phyloP scores from a whole-genome alignment of 2,797 vertebrate genomes.

The Sebastes alutus region DNA sequence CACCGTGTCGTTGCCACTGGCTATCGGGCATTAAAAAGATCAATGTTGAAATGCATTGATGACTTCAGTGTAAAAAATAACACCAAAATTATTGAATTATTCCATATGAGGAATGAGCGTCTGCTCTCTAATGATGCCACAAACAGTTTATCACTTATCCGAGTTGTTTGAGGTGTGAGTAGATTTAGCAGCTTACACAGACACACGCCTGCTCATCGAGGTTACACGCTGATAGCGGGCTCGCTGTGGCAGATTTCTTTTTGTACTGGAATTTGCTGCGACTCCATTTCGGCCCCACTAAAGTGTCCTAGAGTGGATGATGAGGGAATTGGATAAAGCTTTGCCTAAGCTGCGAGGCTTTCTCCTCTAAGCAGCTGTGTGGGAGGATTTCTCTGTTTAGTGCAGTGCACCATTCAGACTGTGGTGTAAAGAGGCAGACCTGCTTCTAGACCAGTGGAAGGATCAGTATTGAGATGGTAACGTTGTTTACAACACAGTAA shows the following conservation, averaged over 20 bases:
- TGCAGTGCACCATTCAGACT: slow-evolving; percentile 30
- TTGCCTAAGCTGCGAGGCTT: slow-evolving; percentile 77
- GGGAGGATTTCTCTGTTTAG: slow-evolving; percentile 62
- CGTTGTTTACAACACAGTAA: neutral
- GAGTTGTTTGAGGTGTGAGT: slow-evolving; percentile 19
- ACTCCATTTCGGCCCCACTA: slow-evolving; percentile 63
- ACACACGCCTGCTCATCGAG: slow-evolving; percentile 14
- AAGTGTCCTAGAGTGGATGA: slow-evolving; percentile 72
- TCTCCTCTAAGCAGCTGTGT: slow-evolving; percentile 69
- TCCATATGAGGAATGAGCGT: neutral
- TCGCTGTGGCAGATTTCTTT: slow-evolving; percentile 45
- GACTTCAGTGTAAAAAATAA: slow-evolving; percentile 17
- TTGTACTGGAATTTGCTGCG: slow-evolving; percentile 58
- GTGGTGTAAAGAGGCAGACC: slow-evolving; percentile 33
- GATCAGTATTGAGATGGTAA: neutral
- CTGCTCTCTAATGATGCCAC: neutral
- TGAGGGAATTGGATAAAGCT: slow-evolving; percentile 76
- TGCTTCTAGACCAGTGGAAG: slow-evolving; percentile 27
- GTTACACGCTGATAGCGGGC: slow-evolving; percentile 20
- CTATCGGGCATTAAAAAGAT: slow-evolving; percentile 26
- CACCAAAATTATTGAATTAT: neutral
- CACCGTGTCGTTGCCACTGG: slow-evolving; percentile 14
- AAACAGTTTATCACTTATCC: slow-evolving; percentile 2
- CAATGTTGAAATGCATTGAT: slow-evolving; percentile 25
- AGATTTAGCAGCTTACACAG: slow-evolving; percentile 24